Base-by-base conservation (phyloP, 2,113 vertebrate genomes). In the Labeo catla region DNA sequence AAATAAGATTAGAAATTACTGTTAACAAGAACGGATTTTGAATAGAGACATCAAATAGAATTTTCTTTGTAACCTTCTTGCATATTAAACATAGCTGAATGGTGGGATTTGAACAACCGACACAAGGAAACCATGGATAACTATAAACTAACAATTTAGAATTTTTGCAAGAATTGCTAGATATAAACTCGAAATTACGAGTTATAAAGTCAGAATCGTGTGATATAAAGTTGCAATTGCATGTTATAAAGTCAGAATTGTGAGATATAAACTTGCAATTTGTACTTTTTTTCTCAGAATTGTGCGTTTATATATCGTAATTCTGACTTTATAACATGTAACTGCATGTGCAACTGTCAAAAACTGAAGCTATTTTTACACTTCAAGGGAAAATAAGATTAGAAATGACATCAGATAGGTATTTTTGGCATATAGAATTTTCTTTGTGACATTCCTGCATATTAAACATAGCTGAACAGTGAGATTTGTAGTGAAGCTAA, bases 361-460 rank as follows among this genome's bases (percentile, higher is more conserved):
- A 68, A 36, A 6, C 21, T 45, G 36, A 4, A 36, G 76, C 43
- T 88, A 81, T 84, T 86, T 83, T 86, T 86, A 87, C 21, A 43
- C 79, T 66, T 39, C 28, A 47, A 47, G 39, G 66, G 34, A 65
- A 79, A 77, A 80, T 23, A 78, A 39, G 45, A 72, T 86, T 52
- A 52, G 2, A 50, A 68, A 70, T 68, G 15, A 57, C 28, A 54
- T 78, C 34, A 36, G 16, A 54, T 36, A 52, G 0, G 50, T 34
- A 13, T 52, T 78, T 77, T 57, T 54, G 50, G 28, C 49, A 47
- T 28, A 36, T 36, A 23, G 47, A 50, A 49, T 74, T 45, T 13
- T 76, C 43, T 49, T 76, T 50, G 45, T 76, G 43, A 50, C 10
- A 50, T 74, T 49, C 73, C 23, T 50, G 45, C n/a, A 50, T 50